phyloP scores from a whole-genome alignment of 2,797 vertebrate species.

The Poeciliopsis infans region DNA sequence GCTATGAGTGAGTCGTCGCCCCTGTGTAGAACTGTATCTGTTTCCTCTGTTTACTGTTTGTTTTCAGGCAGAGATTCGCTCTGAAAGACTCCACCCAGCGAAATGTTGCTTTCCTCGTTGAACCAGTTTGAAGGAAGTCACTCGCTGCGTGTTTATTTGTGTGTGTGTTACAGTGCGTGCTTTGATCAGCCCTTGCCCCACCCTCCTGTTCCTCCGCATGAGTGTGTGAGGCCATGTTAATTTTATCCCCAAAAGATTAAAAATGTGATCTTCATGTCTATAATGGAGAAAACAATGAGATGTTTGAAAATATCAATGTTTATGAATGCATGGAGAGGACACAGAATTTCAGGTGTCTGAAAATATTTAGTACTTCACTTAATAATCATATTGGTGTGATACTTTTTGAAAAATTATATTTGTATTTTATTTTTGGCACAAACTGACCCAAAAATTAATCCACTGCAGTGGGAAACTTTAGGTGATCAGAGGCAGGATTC shows the following conservation, averaged over 20 bases:
- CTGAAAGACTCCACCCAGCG: constrained; percentile 45
- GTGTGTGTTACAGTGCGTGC: not conserved
- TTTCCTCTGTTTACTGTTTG: constrained; percentile 30
- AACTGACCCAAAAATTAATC: constrained; percentile 28
- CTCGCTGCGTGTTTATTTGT: constrained; percentile 3
- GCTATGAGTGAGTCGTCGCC: not conserved
- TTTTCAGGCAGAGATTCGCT: constrained; percentile 23
- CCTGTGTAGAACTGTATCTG: not conserved
- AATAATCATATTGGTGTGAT: not conserved
- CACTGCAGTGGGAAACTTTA: not conserved
- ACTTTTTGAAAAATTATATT: not conserved
- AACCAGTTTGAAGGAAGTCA: constrained; percentile 45
- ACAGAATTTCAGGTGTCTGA: not conserved
- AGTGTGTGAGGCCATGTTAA: constrained; percentile 9
- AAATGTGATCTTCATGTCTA: not conserved
- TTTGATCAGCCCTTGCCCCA: constrained; percentile 4
- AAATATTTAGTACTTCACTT: not conserved
- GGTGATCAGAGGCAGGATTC: not conserved
- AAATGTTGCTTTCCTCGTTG: constrained; percentile 67
- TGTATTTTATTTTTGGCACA: not conserved
- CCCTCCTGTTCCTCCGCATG: not conserved
- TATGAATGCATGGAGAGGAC: not conserved
- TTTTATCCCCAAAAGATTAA: constrained; percentile 22
- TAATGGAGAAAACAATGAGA: not conserved
- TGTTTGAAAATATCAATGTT: not conserved